Evolutionary conservation across 2,113 vertebrate genomes (phyloP).

Genomic region (Mola mola): DNA sequence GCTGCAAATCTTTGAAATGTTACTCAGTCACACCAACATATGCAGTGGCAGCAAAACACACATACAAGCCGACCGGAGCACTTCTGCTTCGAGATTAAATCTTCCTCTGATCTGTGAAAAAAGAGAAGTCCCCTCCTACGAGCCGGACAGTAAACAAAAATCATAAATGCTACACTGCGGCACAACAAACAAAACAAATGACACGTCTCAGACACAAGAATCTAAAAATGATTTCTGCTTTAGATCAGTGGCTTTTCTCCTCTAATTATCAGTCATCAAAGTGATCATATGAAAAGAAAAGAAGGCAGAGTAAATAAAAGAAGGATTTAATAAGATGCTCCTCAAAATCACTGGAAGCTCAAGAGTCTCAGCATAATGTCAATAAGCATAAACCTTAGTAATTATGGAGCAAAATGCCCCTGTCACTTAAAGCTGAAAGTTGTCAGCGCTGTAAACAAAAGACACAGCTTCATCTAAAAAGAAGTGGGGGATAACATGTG

Average conservation of each 20-base stretch:
- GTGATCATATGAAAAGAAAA: constrained; percentile 33
- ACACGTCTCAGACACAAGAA: constrained; percentile 34
- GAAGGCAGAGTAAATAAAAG: neutral
- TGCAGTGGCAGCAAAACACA: constrained; percentile 17
- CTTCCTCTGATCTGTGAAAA: constrained; percentile 52
- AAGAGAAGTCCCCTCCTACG: constrained; percentile 19
- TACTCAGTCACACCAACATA: constrained; percentile 31
- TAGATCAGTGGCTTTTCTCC: constrained; percentile 31
- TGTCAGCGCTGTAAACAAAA: too few relatives aligned
- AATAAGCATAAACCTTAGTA: too few relatives aligned
- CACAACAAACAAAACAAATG: constrained; percentile 31
- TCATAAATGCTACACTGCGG: constrained; percentile 37
- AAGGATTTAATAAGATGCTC: too few relatives aligned
- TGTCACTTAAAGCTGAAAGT: too few relatives aligned
- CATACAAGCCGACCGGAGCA: constrained; percentile 12
- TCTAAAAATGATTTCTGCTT: constrained; percentile 54
- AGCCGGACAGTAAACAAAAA: constrained; percentile 47
- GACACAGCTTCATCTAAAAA: too few relatives aligned
- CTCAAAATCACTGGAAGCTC: too few relatives aligned
- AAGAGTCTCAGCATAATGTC: too few relatives aligned
- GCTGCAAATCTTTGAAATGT: constrained; percentile 20
- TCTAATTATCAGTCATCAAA: constrained; percentile 47
- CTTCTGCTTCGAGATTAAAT: constrained; percentile 46
- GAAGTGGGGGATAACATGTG: too few relatives aligned
- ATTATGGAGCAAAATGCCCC: too few relatives aligned